These are phyloP conservation scores for Alcis repandata DNA, from an alignment of 2,888 invertebrate genomes.

Conservation along the genomic window DNA sequence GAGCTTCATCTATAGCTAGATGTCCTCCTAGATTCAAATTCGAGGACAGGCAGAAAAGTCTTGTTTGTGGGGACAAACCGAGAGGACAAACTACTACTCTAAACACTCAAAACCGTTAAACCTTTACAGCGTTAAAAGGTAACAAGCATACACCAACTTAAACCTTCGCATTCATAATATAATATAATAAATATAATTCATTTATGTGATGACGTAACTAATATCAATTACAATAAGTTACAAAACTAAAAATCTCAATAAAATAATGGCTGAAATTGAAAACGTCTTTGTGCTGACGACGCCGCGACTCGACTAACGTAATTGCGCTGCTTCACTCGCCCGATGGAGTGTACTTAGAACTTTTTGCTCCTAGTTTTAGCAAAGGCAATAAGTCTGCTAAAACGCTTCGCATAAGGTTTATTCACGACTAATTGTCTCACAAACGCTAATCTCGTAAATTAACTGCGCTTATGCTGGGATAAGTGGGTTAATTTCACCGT, in stretches of 20 bases:
- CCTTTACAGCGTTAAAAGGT: no score
- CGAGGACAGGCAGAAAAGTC: no score
- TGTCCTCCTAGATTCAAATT: no score
- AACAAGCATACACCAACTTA: no score
- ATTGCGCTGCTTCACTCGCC: conserved; percentile 27
- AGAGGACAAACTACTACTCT: no score
- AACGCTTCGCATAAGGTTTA: conserved; percentile 61
- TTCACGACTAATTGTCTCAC: conserved; percentile 60
- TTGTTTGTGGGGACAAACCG: no score
- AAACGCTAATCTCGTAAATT: conserved; percentile 64
- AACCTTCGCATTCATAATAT: no score
- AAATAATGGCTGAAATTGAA: conserved; percentile 59
- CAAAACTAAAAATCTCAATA: conserved; percentile 51
- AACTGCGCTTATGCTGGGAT: conserved; percentile 59
- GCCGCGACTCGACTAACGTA: conserved; percentile 46
- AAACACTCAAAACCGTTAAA: no score
- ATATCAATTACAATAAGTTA: conserved; percentile 49
- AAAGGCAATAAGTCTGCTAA: conserved; percentile 55
- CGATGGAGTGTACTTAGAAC: conserved; percentile 54
- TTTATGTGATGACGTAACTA: background rate
- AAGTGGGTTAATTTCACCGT: conserved; percentile 55
- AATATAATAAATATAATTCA: no score
- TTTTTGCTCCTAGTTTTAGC: conserved; percentile 50
- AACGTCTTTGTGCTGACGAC: conserved; percentile 51
- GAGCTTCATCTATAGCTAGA: no score